Percentiles rank a stretch among this genome's conserved stretches.
Conservation (phyloP, 2,888 invertebrate genomes). For the Rhamnusium bicolor region DNA sequence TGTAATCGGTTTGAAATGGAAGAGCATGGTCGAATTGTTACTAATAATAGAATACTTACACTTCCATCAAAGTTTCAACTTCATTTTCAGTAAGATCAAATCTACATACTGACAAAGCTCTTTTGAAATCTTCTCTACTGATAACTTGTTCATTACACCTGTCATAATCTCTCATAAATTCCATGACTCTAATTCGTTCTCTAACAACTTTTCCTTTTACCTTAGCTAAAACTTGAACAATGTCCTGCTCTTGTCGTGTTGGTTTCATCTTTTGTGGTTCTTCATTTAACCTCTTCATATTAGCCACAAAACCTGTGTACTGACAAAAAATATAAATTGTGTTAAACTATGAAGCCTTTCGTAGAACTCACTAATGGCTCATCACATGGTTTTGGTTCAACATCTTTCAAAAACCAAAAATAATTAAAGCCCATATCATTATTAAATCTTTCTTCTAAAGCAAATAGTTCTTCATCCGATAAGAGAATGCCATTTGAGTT, state of each 20-base stretch:
- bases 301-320: slow-evolving; percentile 67
- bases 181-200: slow-evolving; percentile 78
- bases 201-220: slow-evolving; percentile 82
- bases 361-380: slow-evolving; percentile 66
- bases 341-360: neutral
- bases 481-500: slow-evolving; percentile 79
- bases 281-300: slow-evolving; percentile 67
- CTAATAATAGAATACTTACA: slow-evolving; percentile 73
- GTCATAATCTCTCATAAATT: slow-evolving; percentile 81
- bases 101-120: slow-evolving; percentile 79
- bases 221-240: slow-evolving; percentile 82
- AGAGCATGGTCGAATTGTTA: too few relatives aligned
- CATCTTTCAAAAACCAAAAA: slow-evolving; percentile 79
- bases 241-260: slow-evolving; percentile 75
- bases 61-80: slow-evolving; percentile 80
- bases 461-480: slow-evolving; percentile 78
- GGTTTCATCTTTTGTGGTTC: slow-evolving; percentile 62
- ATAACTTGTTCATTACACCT: slow-evolving; percentile 77
- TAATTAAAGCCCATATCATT: slow-evolving; percentile 86
- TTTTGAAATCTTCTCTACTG: slow-evolving; percentile 79
- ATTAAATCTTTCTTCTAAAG: slow-evolving; percentile 80
- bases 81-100: slow-evolving; percentile 79
- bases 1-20: too few relatives aligned
- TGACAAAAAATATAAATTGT: slow-evolving; percentile 44
- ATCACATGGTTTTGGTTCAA: slow-evolving; percentile 70